Base-by-base conservation (phyloP, 2,888 invertebrate genomes). In the Athrips mouffetella region DNA sequence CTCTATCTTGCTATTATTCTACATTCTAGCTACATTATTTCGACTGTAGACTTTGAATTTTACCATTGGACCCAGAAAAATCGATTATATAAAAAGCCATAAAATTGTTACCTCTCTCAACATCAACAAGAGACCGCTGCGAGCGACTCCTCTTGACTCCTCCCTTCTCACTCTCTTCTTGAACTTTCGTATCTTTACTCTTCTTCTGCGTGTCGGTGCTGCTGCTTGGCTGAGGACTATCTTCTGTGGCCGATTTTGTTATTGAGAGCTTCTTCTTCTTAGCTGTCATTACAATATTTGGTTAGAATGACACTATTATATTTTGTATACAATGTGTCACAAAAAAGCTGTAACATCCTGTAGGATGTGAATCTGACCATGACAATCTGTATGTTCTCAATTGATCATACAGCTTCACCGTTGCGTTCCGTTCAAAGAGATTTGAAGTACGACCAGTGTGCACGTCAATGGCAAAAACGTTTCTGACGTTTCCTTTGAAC, bases 51-150 rank as follows among this genome's bases (percentile, higher is more conserved):
- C n/a, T n/a, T n/a, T n/a, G n/a, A n/a, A n/a, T n/a, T n/a, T n/a
- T n/a, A n/a, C n/a, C n/a, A n/a, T n/a, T n/a, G n/a, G n/a, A n/a
- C n/a, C n/a, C n/a, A n/a, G n/a, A n/a, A n/a, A n/a, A n/a, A n/a
- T n/a, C n/a, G n/a, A n/a, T n/a, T n/a, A n/a, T n/a, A n/a, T n/a
- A n/a, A n/a, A n/a, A n/a, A n/a, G n/a, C n/a, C n/a, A n/a, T n/a
- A n/a, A n/a, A n/a, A n/a, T n/a, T n/a, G n/a, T 52, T 52, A 86
- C 87, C 86, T 82, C 76, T 74, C 0, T 83, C 79, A 6, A 80
- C 67, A 57, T 86, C 83, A 0, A 73, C 84, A 18, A 79, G 37
- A 0, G 87, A 86, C 1, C 84, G 68, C 48, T 87, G 80, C 0
- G 87, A 86, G 1, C 85, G 65, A 47, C 71, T 82, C 30, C 86